phyloP scores from a whole-genome alignment of 2,888 invertebrate genomes.

The Cremastinae sp. region DNA sequence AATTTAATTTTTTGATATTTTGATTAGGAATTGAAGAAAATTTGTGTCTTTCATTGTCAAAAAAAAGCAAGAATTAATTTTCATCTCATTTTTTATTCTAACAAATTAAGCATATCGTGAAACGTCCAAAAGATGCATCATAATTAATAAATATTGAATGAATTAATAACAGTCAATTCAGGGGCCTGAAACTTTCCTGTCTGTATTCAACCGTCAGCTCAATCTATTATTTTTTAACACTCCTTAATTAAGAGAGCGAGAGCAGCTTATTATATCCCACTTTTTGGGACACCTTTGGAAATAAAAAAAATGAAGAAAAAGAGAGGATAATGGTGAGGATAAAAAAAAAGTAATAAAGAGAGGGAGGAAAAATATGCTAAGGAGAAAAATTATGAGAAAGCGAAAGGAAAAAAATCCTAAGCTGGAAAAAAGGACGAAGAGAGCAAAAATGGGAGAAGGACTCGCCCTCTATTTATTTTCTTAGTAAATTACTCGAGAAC shows the following conservation, averaged over 20 bases:
- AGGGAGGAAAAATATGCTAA: too few relatives aligned
- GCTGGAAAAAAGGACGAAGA: slow-evolving; percentile 44
- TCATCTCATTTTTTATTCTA: not conserved
- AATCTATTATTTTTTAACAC: slow-evolving; percentile 29
- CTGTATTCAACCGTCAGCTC: too few relatives aligned
- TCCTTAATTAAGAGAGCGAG: slow-evolving; percentile 47
- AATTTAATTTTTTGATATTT: too few relatives aligned
- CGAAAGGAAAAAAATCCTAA: too few relatives aligned
- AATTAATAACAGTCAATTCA: slow-evolving; percentile 13
- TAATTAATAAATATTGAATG: slow-evolving; percentile 37
- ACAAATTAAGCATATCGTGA: slow-evolving; percentile 25
- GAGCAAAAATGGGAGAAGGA: slow-evolving; percentile 59
- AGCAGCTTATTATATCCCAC: slow-evolving; percentile 45
- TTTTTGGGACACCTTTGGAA: slow-evolving; percentile 40
- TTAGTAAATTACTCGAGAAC: slow-evolving; percentile 78
- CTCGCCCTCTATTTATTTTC: slow-evolving; percentile 78
- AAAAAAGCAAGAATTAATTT: not conserved
- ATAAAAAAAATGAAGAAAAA: slow-evolving; percentile 41
- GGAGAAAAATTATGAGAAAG: too few relatives aligned
- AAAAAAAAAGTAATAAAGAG: slow-evolving; percentile 31
- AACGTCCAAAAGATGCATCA: slow-evolving; percentile 1
- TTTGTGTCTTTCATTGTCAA: too few relatives aligned
- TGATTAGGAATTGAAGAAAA: too few relatives aligned
- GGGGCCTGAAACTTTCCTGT: too few relatives aligned
- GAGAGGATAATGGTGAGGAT: slow-evolving; percentile 57